Base-by-base conservation (phyloP, 1,140 invertebrate genomes). In the Parapsyche elsis region DNA sequence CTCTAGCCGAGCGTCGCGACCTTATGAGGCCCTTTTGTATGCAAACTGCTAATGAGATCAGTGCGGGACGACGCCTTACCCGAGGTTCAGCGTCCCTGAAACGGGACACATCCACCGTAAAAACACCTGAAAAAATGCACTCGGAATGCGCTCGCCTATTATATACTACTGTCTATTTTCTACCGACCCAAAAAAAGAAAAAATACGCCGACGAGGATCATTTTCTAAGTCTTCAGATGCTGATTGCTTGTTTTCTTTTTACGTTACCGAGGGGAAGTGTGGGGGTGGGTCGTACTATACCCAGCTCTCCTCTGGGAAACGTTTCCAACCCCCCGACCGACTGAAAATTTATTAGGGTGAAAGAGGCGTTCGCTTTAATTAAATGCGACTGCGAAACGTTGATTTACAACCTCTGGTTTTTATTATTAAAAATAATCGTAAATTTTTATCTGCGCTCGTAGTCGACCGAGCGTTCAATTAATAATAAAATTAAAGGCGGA, bases 41-140 rank as follows among this genome's bases (percentile, higher is more conserved):
- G 80, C 80, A 81, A 81, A 81, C 80, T 81, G 80, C 80, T 81
- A 81, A 81, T 81, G 76, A 78, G 75, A 78, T 81, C 76, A 81
- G 64, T 67, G 21, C 64, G 24, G 64, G 49, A 53, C 16, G 30
- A 23, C 30, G 30, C 49, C 49, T 53, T 70, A 24, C 70, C 9
- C 24, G 2, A 38, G 30, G 30, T 38, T 38, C 30, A 38, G 2
- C 30, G 30, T 38, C 30, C 7, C 30, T 7, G 30, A 38, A 38
- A 38, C 30, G 30, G 30, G 30, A 38, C 30, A 38, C 30, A 38
- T 38, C 30, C 7, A 38, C 30, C 30, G 30, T 38, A 38, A 38
- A 38, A 38, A 38, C 30, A 38, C 30, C 30, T 38, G 30, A 38
- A 61, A 61, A 53, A 53, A 14, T 61, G 57, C 57, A 61, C 57